phyloP scores from a whole-genome alignment of 2,888 invertebrate species.

The Pachycephus smyrnensis region DNA sequence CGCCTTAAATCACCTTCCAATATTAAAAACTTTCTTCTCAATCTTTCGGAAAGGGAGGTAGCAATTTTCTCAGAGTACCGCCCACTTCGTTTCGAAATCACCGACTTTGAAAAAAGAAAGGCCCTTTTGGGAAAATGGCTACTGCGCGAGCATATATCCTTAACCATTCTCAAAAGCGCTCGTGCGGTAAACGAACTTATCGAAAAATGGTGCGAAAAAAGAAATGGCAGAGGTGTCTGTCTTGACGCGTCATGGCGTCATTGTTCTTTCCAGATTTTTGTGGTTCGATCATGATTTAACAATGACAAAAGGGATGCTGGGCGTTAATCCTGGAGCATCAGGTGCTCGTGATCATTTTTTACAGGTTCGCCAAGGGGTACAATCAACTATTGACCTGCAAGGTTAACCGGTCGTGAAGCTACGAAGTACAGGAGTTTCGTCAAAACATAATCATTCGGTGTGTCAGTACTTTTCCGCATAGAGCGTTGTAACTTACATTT shows the following conservation, averaged over 20 bases:
- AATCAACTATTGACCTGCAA: neutral
- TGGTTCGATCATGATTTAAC: too few species aligned
- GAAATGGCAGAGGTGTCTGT: neutral
- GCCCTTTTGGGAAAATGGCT: slow-evolving; percentile 10
- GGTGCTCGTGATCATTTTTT: neutral
- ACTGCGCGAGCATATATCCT: neutral
- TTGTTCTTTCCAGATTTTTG: too few species aligned
- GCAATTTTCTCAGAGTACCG: slow-evolving; percentile 26
- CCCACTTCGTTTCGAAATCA: slow-evolving; percentile 7
- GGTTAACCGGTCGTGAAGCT: neutral
- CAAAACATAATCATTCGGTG: slow-evolving; percentile 22
- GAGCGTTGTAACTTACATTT: slow-evolving; percentile 58
- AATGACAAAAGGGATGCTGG: neutral
- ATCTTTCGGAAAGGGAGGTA: slow-evolving; percentile 25
- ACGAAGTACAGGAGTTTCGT: neutral
- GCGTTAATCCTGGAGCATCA: neutral
- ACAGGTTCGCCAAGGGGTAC: neutral
- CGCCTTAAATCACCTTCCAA: slow-evolving; percentile 50
- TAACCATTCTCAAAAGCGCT: neutral
- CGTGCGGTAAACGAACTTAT: neutral
- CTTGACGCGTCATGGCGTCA: neutral
- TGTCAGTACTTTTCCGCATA: slow-evolving; percentile 26
- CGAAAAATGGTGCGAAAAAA: neutral
- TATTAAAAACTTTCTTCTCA: slow-evolving; percentile 50
- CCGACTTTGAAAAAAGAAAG: neutral